A percentile compares a stretch with the other conserved stretches of the same genome.
These are phyloP conservation scores for Pterobdella sp. DNA, from an alignment of 2,888 invertebrate genomes.

Conservation along the genomic window DNA sequence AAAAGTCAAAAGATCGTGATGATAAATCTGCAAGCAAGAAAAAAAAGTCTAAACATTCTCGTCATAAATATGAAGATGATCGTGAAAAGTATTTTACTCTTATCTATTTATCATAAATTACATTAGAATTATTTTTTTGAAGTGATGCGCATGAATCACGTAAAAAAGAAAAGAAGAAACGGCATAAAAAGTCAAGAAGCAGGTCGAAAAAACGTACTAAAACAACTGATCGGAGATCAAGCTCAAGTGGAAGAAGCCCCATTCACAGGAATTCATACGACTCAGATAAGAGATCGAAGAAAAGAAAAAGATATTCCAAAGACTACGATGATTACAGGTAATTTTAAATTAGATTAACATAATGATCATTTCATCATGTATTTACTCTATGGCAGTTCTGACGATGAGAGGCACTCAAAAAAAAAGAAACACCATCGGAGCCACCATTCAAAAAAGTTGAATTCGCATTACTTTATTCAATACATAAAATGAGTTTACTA, in stretches of 20 bases:
- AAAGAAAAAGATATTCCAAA: background rate
- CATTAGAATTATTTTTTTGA: too few relatives aligned
- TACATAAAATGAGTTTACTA: background rate
- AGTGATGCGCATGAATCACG: slow-evolving; percentile 1
- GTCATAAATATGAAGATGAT: too few relatives aligned
- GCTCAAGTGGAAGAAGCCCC: background rate
- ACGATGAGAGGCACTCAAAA: background rate
- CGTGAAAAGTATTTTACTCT: too few relatives aligned
- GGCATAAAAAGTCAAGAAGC: background rate
- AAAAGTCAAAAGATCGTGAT: background rate
- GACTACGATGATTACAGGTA: background rate
- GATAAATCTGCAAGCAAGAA: slow-evolving; percentile 1
- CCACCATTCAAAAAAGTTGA: too few relatives aligned
- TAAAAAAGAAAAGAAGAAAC: background rate
- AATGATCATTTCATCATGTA: background rate
- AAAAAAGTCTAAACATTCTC: background rate
- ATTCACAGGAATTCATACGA: background rate
- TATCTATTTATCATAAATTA: too few relatives aligned
- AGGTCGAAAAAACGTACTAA: background rate
- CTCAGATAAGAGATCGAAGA: background rate
- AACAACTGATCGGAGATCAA: slow-evolving; percentile 5
- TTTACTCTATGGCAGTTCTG: background rate
- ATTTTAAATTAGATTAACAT: background rate
- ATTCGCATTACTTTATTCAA: too few relatives aligned
- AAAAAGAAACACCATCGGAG: background rate